Base-by-base conservation (phyloP, 1,140 invertebrate genomes). In the Eubasilissa regina region DNA sequence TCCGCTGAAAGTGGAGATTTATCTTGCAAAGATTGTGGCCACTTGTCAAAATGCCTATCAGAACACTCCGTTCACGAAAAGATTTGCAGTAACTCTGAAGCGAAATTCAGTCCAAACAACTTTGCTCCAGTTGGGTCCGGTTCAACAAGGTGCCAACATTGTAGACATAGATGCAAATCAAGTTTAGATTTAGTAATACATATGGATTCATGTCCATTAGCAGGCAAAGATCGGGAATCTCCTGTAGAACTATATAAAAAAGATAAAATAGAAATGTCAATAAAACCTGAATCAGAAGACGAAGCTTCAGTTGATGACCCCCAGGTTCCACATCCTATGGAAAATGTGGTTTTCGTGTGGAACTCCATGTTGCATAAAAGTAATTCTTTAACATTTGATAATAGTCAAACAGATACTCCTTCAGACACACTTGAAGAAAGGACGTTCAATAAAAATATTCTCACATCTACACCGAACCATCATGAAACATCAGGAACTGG, bases 71-170 rank as follows among this genome's bases (percentile, higher is more conserved):
- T 93, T 58, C 94, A 95, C 84, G 91, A 93, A 85, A 93, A 94
- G 84, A 90, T 91, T 72, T 95, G 95, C 78, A 78, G 84, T n/a
- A 73, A 83, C 11, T 84, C 84, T 56, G 73, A 85, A 19, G 86
- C 84, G 75, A 85, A 86, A 75, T 83, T 83, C 64, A 81, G 82
- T 64, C 60, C 84, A 19, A 70, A 19, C n/a, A 89, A 86, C 79
- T 81, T 86, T 35, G 81, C 85, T 10, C 83, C 84, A 66, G 83
- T 86, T 79, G 91, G 88, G 66, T 88, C 92, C 76, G 91, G 93
- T n/a, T 94, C 94, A 10, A 93, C 93, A n/a, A 90, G 95, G 64
- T 97, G 96, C 85, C 94, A 96, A 85, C 93, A 94, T 83, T 97
- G 95, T 85, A 91, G 95, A 75, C 94, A 95, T 84, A 90, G 94